Percentiles rank a stretch among this genome's conserved stretches.
Evolutionary conservation across 2,113 vertebrate species (phyloP).

Genomic region (Pluvianellus socialis): DNA sequence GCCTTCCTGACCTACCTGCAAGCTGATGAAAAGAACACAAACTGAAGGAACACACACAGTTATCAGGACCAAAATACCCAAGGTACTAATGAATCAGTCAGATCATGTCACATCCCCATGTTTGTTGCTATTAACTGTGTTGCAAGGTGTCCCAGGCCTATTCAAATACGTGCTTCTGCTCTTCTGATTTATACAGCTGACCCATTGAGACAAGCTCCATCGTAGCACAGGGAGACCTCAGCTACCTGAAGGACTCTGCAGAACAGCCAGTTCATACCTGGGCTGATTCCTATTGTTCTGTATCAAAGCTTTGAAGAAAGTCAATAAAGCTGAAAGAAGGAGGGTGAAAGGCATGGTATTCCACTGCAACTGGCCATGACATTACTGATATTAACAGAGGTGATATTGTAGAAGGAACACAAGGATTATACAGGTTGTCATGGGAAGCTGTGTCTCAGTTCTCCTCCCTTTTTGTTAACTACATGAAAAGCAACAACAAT

Average conservation of each 20-base stretch:
- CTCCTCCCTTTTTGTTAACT: neutral
- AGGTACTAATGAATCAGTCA: slow-evolving; percentile 1
- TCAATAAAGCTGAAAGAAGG: slow-evolving; percentile 35
- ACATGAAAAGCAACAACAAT: neutral
- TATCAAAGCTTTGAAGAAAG: slow-evolving; percentile 40
- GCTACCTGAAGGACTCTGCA: slow-evolving; percentile 10
- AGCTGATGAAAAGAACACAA: neutral
- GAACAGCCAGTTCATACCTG: neutral
- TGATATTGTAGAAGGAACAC: neutral
- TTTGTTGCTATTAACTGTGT: slow-evolving; percentile 29
- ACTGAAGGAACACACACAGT: neutral
- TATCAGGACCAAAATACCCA: slow-evolving; percentile 9
- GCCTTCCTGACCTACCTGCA: neutral
- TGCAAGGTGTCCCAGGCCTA: slow-evolving; percentile 2
- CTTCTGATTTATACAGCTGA: neutral
- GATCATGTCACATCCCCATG: neutral
- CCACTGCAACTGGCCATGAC: neutral
- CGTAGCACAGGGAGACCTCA: neutral
- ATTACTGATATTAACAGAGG: neutral
- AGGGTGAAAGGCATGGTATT: neutral
- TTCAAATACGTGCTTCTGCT: slow-evolving; percentile 8
- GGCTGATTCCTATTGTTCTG: slow-evolving; percentile 7
- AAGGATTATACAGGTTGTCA: neutral
- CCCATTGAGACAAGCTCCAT: slow-evolving; percentile 19
- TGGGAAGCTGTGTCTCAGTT: neutral